phyloP scores from a whole-genome alignment of 2,888 invertebrate species.

The Lumbricus terrestris region DNA sequence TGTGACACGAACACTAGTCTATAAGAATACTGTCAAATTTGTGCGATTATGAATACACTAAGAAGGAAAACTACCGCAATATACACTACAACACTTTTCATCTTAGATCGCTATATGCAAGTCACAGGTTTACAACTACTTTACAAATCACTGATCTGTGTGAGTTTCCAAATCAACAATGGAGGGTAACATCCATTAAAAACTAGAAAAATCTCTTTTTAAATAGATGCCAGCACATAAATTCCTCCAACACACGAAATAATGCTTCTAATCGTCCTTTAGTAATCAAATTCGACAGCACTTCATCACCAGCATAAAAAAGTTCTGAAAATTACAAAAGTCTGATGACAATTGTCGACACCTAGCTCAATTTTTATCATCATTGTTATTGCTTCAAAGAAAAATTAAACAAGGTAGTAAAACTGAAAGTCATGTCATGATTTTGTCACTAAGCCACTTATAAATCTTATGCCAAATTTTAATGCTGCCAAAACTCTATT shows the following conservation, averaged over 20 bases:
- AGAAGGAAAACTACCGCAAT: not conserved
- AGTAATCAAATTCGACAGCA: not conserved
- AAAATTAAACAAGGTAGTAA: not conserved
- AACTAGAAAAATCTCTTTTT: not conserved
- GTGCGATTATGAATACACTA: not conserved
- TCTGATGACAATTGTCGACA: not conserved
- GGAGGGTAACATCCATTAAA: not conserved
- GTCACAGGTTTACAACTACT: not conserved
- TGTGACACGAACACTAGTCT: not conserved
- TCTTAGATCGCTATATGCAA: not conserved
- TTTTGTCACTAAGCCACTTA: too few species aligned
- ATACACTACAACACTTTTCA: not conserved
- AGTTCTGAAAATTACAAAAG: not conserved
- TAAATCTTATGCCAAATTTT: too few species aligned
- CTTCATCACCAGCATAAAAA: not conserved
- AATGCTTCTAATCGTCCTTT: not conserved
- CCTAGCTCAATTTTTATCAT: not conserved
- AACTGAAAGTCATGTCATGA: not conserved
- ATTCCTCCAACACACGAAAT: not conserved
- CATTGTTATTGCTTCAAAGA: not conserved
- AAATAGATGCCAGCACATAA: not conserved
- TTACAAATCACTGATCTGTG: not conserved
- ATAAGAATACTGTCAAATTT: not conserved
- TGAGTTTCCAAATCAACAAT: not conserved
- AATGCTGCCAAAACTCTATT: too few species aligned